Evolutionary conservation across 2,113 vertebrate genomes (phyloP), one percentile per base, ranked within the genome.

Genomic region (Cryptomyrus ogoouensis): DNA sequence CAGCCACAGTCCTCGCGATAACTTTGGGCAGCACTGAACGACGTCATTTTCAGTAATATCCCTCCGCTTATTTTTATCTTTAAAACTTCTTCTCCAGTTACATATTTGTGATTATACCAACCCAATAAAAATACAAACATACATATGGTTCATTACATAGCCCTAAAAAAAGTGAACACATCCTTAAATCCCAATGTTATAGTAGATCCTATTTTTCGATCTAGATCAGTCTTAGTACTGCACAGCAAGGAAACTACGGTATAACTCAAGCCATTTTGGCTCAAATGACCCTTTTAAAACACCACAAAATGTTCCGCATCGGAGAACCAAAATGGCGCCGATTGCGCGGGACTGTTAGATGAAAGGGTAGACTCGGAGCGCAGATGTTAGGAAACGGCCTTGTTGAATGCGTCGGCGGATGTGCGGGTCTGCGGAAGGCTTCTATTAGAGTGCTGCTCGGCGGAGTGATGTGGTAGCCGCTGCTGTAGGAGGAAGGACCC

Each of bases 401-500:
- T 88, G 39, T 83, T 66, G 87, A 90, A 90, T 88, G 44, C 89
- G 62, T 87, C 83, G 89, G 88, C 86, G 89, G 89, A 62, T 91
- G 94, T 91, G 92, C 92, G 86, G 89, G 90, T 92, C 92, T 90
- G 93, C 93, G 94, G 94, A 94, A 89, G 94, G 92, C 91, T 93
- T 89, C 90, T 58, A 91, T 85, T 90, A 90, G 52, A 89, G 85
- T 62, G 91, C 91, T 90, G 91, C 92, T 89, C 86, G 88, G 90
- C 89, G 85, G 93, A 89, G 96, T 96, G 95, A 95, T 95, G 94
- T 94, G 96, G 96, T 95, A 95, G 95, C 95, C 93, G 94, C 96
- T 94, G 95, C 95, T 95, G 95, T 94, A 95, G 94, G 94, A 96
- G 95, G 95, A 96, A 96, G 96, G 94, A 96, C 92, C 95, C 91